phyloP scores from a whole-genome alignment of 2,797 vertebrate genomes.

The Tarsius wallacei region DNA sequence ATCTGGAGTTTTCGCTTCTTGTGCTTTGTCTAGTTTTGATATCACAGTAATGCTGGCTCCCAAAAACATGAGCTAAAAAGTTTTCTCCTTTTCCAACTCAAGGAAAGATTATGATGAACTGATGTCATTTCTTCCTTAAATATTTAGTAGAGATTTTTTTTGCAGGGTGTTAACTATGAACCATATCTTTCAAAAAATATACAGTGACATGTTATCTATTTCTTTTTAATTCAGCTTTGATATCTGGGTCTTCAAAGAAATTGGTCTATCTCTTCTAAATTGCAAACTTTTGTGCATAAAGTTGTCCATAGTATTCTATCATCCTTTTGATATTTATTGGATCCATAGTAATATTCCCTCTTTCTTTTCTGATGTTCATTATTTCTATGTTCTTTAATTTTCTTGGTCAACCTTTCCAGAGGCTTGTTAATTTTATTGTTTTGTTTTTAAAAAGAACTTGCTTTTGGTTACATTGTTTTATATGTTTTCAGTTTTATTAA shows the following conservation, averaged over 20 bases:
- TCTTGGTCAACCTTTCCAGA: background rate
- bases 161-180: background rate
- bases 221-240: background rate
- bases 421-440: background rate
- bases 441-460: background rate
- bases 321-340: background rate
- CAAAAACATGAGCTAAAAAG: background rate
- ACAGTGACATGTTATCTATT: background rate
- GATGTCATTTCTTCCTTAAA: background rate
- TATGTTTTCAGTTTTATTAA: conserved; percentile 12
- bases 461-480: background rate
- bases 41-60: background rate
- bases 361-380: background rate
- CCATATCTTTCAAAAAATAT: background rate
- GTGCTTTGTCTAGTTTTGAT: background rate
- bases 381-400: background rate
- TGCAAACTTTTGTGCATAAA: background rate
- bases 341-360: background rate
- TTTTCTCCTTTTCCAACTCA: background rate
- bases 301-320: background rate
- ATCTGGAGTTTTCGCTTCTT: background rate
- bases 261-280: background rate
- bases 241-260: background rate
- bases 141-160: background rate
- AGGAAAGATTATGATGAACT: background rate